Percentiles rank a stretch among this genome's conserved stretches.
phyloP scores from a whole-genome alignment of 1,140 invertebrate species.

The Drosophila tsacasi region DNA sequence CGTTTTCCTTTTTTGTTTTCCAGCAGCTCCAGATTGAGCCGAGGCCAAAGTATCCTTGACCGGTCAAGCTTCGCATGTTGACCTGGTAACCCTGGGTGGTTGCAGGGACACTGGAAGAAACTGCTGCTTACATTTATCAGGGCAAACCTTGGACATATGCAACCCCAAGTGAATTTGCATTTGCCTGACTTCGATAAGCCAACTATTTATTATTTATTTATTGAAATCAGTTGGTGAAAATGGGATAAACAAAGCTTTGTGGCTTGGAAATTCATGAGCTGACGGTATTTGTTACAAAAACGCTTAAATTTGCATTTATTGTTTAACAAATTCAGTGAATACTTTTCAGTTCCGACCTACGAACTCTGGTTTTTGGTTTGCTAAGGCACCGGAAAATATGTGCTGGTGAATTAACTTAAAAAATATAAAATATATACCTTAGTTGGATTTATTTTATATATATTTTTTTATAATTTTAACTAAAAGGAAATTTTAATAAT shows the following conservation, averaged over 20 bases:
- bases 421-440: too few species aligned
- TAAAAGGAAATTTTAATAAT: too few species aligned
- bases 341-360: neutral
- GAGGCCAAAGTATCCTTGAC: slow-evolving; percentile 23
- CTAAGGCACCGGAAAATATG: neutral
- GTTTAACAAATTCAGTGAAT: neutral
- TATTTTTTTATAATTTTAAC: too few species aligned
- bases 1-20: slow-evolving; percentile 6
- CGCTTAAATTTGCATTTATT: neutral
- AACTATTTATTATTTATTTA: neutral
- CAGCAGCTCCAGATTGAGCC: neutral
- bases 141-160: neutral
- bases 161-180: slow-evolving; percentile 17
- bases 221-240: slow-evolving; percentile 15
- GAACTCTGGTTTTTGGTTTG: neutral
- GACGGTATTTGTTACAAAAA: neutral
- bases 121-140: neutral
- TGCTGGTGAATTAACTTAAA: too few species aligned
- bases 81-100: neutral
- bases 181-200: slow-evolving; percentile 16
- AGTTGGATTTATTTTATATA: too few species aligned
- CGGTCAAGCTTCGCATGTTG: slow-evolving; percentile 20
- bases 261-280: neutral
- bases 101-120: neutral
- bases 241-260: neutral